A percentile compares a stretch with the other conserved stretches of the same genome.
phyloP scores from a whole-genome alignment of 2,113 vertebrate species.

The Rafetus swinhoei region DNA sequence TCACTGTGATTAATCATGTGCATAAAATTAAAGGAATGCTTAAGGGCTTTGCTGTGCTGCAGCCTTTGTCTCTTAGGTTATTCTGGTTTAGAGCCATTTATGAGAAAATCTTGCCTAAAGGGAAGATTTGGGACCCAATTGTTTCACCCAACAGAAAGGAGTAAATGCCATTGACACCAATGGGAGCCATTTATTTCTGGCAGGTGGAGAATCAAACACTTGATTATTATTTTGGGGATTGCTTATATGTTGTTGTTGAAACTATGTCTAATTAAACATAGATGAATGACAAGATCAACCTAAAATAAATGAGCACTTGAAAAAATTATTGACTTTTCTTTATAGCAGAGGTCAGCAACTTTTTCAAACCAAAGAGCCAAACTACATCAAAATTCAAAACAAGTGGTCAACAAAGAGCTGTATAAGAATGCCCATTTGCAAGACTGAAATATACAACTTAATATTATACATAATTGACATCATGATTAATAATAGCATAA shows the following conservation, averaged over 20 bases:
- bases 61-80: constrained; percentile 7
- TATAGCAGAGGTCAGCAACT: too few relatives aligned
- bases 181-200: neutral
- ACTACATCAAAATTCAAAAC: too few relatives aligned
- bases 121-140: neutral
- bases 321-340: neutral
- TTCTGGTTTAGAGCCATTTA: neutral
- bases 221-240: neutral
- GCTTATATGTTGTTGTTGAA: neutral
- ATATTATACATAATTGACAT: too few relatives aligned
- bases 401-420: too few relatives aligned
- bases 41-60: constrained; percentile 26
- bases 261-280: neutral
- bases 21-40: neutral
- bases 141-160: neutral
- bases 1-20: constrained; percentile 12
- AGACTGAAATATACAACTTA: too few relatives aligned
- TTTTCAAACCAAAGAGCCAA: too few relatives aligned
- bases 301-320: neutral
- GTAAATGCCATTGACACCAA: neutral
- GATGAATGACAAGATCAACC: neutral
- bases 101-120: neutral
- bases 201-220: neutral
- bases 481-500: too few relatives aligned
- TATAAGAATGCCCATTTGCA: too few relatives aligned